Conservation (phyloP, 2,888 invertebrate species). For the Andrena marginata region DNA sequence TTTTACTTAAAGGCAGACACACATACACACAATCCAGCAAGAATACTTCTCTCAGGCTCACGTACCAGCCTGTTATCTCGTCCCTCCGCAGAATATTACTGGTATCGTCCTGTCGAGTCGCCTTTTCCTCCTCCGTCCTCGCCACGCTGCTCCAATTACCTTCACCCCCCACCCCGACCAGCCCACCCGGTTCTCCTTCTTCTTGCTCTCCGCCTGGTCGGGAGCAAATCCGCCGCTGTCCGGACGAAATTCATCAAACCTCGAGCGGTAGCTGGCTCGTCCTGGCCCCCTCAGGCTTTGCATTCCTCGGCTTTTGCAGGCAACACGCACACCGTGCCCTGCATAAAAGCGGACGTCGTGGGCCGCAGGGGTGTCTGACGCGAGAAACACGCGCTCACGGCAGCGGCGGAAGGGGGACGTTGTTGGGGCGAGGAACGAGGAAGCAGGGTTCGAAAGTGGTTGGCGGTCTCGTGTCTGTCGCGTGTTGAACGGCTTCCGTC, state of each 20-base stretch:
- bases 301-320: conserved; percentile 67
- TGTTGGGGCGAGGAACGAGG: not conserved
- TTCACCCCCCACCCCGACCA: conserved; percentile 29
- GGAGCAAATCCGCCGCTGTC: conserved; percentile 65
- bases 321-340: conserved; percentile 64
- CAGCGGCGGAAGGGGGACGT: not conserved
- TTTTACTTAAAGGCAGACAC: conserved; percentile 52
- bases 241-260: conserved; percentile 71
- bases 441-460: conserved; percentile 49
- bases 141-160: conserved; percentile 67
- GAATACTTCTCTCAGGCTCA: conserved; percentile 64
- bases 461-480: conserved; percentile 61
- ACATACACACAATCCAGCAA: conserved; percentile 14
- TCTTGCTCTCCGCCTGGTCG: conserved; percentile 19
- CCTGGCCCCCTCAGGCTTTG: conserved; percentile 38
- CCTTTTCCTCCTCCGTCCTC: conserved; percentile 48
- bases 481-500: conserved; percentile 67
- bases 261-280: conserved; percentile 37
- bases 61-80: conserved; percentile 67
- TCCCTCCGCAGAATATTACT: conserved; percentile 66
- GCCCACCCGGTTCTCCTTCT: conserved; percentile 3
- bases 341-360: conserved; percentile 58
- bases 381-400: conserved; percentile 27
- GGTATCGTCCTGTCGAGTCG: conserved; percentile 64
- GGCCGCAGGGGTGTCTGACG: conserved; percentile 9